phyloP scores from a whole-genome alignment of 2,113 vertebrate genomes.

The Sylvietta virens region DNA sequence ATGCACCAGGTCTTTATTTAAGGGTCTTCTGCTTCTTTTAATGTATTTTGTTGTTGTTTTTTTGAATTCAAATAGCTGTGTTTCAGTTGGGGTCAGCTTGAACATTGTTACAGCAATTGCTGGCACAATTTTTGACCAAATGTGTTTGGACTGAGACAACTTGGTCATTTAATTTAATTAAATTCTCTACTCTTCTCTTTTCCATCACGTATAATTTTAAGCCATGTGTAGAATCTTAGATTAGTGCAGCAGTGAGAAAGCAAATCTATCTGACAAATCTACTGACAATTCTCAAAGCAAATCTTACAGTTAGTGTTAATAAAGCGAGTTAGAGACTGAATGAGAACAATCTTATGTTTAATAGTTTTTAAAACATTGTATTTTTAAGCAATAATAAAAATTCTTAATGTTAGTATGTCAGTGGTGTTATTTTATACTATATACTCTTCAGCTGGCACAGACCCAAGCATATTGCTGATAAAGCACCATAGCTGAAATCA shows the following conservation, averaged over 20 bases:
- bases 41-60: neutral
- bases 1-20: neutral
- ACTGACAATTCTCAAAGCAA: neutral
- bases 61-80: neutral
- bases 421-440: neutral
- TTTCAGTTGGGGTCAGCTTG: neutral
- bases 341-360: neutral
- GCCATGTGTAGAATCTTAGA: neutral
- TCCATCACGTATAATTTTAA: neutral
- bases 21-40: neutral
- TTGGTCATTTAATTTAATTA: slow-evolving; percentile 39
- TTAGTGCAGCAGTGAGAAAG: slow-evolving; percentile 5
- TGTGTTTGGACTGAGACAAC: slow-evolving; percentile 6
- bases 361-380: neutral
- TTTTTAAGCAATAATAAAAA: neutral
- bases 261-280: slow-evolving; percentile 12
- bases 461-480: neutral
- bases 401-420: neutral
- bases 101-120: neutral
- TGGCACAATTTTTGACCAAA: neutral
- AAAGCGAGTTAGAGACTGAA: neutral
- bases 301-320: neutral
- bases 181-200: neutral
- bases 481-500: neutral
- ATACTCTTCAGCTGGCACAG: neutral